Percentiles rank a stretch among this genome's conserved stretches.
Evolutionary conservation across 2,113 vertebrate genomes (phyloP).

Genomic region (Erythrocebus patas): DNA sequence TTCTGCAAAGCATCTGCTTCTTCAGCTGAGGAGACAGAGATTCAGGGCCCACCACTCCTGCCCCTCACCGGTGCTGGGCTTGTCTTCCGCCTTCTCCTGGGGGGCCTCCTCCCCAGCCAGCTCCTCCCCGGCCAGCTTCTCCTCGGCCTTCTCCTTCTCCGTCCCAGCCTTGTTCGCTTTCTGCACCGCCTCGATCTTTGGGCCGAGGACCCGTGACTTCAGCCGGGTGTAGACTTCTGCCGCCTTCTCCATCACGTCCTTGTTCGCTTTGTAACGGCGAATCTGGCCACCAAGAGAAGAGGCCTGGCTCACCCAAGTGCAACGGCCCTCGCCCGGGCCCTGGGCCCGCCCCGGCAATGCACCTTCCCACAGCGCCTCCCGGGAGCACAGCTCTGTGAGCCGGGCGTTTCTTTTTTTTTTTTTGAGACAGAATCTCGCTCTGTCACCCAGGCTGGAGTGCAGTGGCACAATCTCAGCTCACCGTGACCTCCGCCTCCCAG

Average conservation of each 20-base stretch:
- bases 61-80: constrained; percentile 67
- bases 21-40: neutral
- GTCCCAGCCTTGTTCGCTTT: constrained; percentile 79
- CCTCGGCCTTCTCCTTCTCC: constrained; percentile 82
- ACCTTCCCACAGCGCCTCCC: fast-evolving
- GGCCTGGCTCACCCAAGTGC: neutral
- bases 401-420: too few relatives aligned
- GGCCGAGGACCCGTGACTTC: constrained; percentile 93
- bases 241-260: constrained; percentile 96
- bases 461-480: too few relatives aligned
- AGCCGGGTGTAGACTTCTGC: constrained; percentile 94
- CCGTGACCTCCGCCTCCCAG: too few relatives aligned
- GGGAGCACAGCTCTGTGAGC: fast-evolving
- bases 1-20: neutral
- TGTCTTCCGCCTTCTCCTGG: constrained; percentile 81
- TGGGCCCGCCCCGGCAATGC: fast-evolving
- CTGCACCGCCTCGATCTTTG: constrained; percentile 86
- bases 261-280: constrained; percentile 96
- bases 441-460: too few relatives aligned
- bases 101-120: constrained; percentile 77
- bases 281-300: constrained; percentile 83
- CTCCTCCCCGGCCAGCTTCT: constrained; percentile 82
- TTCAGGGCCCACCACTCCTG: fast-evolving
- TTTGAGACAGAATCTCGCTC: too few relatives aligned
- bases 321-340: fast-evolving